phyloP scores from a whole-genome alignment of 2,888 invertebrate species.

The Phaedon cochleariae region DNA sequence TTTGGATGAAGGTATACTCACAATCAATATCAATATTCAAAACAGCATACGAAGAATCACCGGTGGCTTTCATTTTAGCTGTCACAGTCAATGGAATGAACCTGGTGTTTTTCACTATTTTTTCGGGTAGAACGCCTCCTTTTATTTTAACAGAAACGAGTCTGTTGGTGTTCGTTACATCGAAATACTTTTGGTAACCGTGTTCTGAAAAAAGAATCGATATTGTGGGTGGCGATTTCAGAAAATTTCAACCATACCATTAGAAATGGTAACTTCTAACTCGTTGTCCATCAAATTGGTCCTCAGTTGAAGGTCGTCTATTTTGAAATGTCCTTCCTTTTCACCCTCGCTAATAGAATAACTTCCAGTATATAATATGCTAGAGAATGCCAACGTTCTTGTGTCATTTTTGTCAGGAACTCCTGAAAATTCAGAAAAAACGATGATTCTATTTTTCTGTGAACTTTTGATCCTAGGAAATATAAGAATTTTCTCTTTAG shows the following conservation, averaged over 20 bases:
- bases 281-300: conserved; percentile 15
- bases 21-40: conserved; percentile 28
- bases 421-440: neutral
- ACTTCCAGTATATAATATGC: conserved; percentile 16
- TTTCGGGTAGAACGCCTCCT: conserved; percentile 25
- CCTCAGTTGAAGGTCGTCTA: conserved; percentile 7
- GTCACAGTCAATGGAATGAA: conserved; percentile 35
- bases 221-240: neutral
- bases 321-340: conserved; percentile 1
- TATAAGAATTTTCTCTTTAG: no score
- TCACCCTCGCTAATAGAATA: conserved; percentile 15
- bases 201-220: conserved; percentile 25
- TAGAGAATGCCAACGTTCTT: conserved; percentile 11
- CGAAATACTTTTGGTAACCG: conserved; percentile 23
- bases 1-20: conserved; percentile 7
- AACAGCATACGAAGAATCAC: conserved; percentile 28
- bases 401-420: neutral
- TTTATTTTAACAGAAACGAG: neutral
- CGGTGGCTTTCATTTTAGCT: conserved; percentile 24
- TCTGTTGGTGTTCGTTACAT: neutral
- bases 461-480: no score
- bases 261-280: conserved; percentile 9
- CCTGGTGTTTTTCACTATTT: conserved; percentile 17
- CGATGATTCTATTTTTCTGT: no score
- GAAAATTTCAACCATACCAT: conserved; percentile 14